Evolutionary conservation across 2,888 invertebrate species (phyloP).

Genomic region (Exephanes ischioxanthus): DNA sequence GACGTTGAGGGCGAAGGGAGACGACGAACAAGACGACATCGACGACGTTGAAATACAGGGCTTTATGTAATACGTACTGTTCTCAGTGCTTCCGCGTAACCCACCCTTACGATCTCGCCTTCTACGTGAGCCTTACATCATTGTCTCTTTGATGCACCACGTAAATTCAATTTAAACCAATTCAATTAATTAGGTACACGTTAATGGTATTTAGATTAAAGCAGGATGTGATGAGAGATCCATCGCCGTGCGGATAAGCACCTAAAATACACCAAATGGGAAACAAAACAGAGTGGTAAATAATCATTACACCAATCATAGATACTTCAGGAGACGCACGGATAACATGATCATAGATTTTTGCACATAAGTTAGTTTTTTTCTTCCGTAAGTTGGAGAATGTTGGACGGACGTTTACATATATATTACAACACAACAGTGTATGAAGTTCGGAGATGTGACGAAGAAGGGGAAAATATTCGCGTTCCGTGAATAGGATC

Average conservation of each 20-base stretch:
- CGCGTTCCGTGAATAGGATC: conserved; percentile 33
- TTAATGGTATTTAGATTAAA: background rate
- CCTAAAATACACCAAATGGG: background rate
- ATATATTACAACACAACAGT: background rate
- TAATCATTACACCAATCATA: background rate
- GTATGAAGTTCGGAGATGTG: background rate
- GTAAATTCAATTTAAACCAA: background rate
- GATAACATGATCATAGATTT: too few relatives aligned
- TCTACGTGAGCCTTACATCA: background rate
- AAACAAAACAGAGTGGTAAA: background rate
- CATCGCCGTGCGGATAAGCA: background rate
- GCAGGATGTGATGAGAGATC: background rate
- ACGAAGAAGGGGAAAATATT: conserved; percentile 35
- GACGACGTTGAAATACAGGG: conserved; percentile 7
- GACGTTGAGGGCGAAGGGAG: conserved; percentile 23
- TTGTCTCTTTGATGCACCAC: conserved; percentile 26
- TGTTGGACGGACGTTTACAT: too few relatives aligned
- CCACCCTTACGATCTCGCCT: background rate
- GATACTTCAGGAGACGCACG: too few relatives aligned
- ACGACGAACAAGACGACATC: conserved; percentile 19
- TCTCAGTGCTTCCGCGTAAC: background rate
- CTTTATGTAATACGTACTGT: background rate
- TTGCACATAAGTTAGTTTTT: too few relatives aligned
- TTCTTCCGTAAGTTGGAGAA: too few relatives aligned
- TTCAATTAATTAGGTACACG: background rate